These are phyloP conservation scores for Ganaspis brasiliensis DNA, from an alignment of 2,888 invertebrate species.

Conservation along the genomic window DNA sequence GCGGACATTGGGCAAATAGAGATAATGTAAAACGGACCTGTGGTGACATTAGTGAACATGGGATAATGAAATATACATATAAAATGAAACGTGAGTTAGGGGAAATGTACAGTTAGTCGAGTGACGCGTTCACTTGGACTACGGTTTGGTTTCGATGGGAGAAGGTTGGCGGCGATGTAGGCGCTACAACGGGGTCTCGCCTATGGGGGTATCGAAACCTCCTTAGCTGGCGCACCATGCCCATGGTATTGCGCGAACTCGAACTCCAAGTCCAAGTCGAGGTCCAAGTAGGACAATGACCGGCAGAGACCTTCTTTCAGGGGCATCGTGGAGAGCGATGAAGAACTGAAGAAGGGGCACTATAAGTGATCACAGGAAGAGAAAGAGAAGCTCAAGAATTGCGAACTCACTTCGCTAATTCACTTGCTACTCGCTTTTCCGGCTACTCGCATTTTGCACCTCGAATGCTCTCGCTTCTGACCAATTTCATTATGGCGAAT, in stretches of 20 bases:
- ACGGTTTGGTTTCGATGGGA: constrained; percentile 73
- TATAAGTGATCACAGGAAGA: constrained; percentile 53
- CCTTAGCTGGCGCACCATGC: constrained; percentile 71
- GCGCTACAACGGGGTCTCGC: constrained; percentile 72
- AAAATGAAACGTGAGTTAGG: constrained; percentile 56
- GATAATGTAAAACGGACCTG: not conserved
- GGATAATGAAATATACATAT: constrained; percentile 40
- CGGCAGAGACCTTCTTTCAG: constrained; percentile 80
- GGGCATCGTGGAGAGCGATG: constrained; percentile 59
- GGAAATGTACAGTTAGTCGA: constrained; percentile 76
- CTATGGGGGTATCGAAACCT: constrained; percentile 73
- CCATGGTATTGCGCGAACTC: constrained; percentile 60
- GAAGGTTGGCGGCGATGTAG: constrained; percentile 68
- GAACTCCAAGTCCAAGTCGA: constrained; percentile 71
- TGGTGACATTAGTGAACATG: not conserved
- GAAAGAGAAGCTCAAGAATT: constrained; percentile 49
- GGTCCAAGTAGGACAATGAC: constrained; percentile 80
- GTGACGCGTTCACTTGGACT: constrained; percentile 74
- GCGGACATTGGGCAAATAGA: too few species aligned
- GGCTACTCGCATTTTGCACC: constrained; percentile 71
- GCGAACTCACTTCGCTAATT: constrained; percentile 75
- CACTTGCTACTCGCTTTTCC: constrained; percentile 75
- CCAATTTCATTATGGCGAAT: not conserved
- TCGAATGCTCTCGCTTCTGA: constrained; percentile 31
- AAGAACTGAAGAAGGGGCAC: constrained; percentile 49